Percentiles rank a stretch among this genome's conserved stretches.
Evolutionary conservation across 2,888 invertebrate species (phyloP).

Genomic region (Clitarchus hookeri): DNA sequence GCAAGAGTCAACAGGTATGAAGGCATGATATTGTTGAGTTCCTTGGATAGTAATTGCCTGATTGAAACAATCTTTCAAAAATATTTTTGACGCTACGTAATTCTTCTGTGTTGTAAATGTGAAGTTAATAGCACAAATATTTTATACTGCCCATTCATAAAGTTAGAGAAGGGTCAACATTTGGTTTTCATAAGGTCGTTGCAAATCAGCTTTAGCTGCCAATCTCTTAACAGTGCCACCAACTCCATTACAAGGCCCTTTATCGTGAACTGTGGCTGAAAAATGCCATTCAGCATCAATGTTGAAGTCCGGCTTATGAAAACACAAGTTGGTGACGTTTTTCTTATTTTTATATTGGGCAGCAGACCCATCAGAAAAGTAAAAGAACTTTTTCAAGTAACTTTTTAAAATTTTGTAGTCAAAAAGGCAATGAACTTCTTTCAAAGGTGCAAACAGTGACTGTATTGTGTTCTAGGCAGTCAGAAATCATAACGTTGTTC

Average conservation of each 20-base stretch:
- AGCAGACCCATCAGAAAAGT: not conserved
- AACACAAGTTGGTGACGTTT: not conserved
- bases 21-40: no score
- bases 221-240: not conserved
- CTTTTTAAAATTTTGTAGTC: not conserved
- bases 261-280: not conserved
- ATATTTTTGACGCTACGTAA: no score
- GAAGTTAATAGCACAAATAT: no score
- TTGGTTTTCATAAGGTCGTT: no score
- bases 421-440: not conserved
- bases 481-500: not conserved
- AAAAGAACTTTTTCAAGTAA: not conserved
- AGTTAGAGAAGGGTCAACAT: no score
- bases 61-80: no score
- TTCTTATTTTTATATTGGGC: not conserved
- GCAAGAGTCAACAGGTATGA: no score
- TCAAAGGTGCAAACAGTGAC: not conserved
- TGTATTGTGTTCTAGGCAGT: not conserved
- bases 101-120: no score
- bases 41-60: no score
- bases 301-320: not conserved
- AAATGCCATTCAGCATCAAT: not conserved
- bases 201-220: not conserved
- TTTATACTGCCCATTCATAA: no score
- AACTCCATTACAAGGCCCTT: not conserved